Evolutionary conservation across 1,140 invertebrate genomes (phyloP).

Genomic region (Drosophila pectinifera): DNA sequence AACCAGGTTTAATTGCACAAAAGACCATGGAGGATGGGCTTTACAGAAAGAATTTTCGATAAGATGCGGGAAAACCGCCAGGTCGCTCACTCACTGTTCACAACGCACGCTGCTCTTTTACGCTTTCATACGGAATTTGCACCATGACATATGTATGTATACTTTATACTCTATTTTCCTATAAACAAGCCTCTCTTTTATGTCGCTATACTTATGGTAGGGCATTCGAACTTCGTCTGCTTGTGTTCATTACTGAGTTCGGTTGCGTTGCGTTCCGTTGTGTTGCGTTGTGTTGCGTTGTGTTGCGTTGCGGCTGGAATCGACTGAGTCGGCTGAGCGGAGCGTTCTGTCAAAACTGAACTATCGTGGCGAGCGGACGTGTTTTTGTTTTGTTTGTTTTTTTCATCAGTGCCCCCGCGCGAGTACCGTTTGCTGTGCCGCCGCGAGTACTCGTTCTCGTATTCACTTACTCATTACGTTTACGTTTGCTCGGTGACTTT

Average conservation of each 20-base stretch:
- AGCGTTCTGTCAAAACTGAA: slow-evolving; percentile 23
- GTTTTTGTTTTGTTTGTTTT: slow-evolving; percentile 49
- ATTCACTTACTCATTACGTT: slow-evolving; percentile 6
- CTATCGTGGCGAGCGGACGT: slow-evolving; percentile 62
- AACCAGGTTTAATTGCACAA: too few relatives aligned
- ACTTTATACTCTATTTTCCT: too few relatives aligned
- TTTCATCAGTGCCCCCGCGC: slow-evolving; percentile 14
- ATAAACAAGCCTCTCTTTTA: too few relatives aligned
- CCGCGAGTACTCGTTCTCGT: slow-evolving; percentile 31
- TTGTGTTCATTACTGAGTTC: neutral
- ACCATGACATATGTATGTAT: too few relatives aligned
- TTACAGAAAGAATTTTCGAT: too few relatives aligned
- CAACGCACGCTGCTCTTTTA: too few relatives aligned
- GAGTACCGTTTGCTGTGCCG: slow-evolving; percentile 3
- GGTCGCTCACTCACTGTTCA: too few relatives aligned
- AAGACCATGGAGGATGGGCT: too few relatives aligned
- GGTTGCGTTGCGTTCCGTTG: slow-evolving; percentile 9
- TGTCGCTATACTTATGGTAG: too few relatives aligned
- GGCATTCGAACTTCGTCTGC: neutral
- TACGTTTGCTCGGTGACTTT: slow-evolving; percentile 15
- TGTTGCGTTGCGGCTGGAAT: slow-evolving; percentile 7
- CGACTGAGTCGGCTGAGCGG: neutral
- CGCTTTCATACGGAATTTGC: too few relatives aligned
- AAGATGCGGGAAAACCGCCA: too few relatives aligned
- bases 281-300: too few relatives aligned